Evolutionary conservation across 2,888 invertebrate genomes (phyloP), one percentile per base, ranked within the genome.

Genomic region (Brachyptera putata): DNA sequence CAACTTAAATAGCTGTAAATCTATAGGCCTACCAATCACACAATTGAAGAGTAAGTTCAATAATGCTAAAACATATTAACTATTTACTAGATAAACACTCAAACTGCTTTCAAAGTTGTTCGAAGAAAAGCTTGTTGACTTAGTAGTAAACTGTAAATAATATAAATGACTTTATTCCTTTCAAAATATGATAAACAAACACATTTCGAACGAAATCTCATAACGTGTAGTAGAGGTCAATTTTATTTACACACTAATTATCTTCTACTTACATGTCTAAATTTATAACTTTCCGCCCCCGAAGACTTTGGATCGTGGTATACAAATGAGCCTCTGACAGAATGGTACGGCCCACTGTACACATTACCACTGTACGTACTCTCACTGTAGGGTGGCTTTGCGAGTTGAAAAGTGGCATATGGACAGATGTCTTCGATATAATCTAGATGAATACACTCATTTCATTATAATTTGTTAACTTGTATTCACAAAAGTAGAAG

Each of bases 371-470:
- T 92, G 79, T 92, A 92, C 57, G 91, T 91, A 75, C 91, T 92
- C 76, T 93, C 92, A 70, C 90, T 89, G 76, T 91, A 91, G 18
- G 69, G 72, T 55, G 87, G 87, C 70, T 92, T 91, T 62, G 91
- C 89, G 68, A 94, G 79, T 73, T 93, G 93, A 76, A 93, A 94
- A 50, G 93, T 94, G 59, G 93, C 93, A 76, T 94, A 93, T 1
- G 93, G 93, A 73, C 93, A 93, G 69, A 93, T 92, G 72, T 94
- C 93, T 77, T 93, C 93, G 71, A 92, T 91, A 77, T 93, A 93
- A 74, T 93, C 93, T 83, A 81, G 36, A 75, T 75, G 30, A 50
- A 62, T n/a, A 58, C n/a, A n/a, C n/a, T n/a, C n/a, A n/a, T n/a
- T n/a, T n/a, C n/a, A n/a, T n/a, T n/a, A n/a, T n/a, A n/a, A n/a